phyloP scores from a whole-genome alignment of 2,113 vertebrate genomes.

The Nerophis ophidion region DNA sequence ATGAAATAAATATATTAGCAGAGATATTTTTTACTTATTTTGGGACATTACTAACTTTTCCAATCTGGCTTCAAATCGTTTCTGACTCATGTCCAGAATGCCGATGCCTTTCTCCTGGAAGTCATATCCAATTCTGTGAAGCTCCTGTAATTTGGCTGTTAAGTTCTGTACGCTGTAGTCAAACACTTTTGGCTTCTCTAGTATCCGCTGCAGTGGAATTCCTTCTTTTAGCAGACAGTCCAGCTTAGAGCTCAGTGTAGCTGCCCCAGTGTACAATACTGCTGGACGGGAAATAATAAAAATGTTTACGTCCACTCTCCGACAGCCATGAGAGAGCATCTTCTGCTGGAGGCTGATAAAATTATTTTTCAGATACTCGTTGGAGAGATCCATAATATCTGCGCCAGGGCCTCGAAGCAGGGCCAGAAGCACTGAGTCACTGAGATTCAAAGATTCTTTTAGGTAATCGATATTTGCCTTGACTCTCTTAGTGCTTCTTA shows the following conservation, averaged over 20 bases:
- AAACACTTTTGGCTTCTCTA: constrained; percentile 66
- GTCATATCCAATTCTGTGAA: constrained; percentile 65
- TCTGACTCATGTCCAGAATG: constrained; percentile 66
- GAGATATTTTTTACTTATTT: constrained; percentile 12
- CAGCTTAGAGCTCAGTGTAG: constrained; percentile 70
- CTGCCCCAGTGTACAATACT: constrained; percentile 61
- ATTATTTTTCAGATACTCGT: constrained; percentile 65
- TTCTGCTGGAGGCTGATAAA: constrained; percentile 60
- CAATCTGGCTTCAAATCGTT: constrained; percentile 70
- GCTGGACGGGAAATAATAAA: constrained; percentile 58
- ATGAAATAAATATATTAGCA: background rate
- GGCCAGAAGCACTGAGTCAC: constrained; percentile 57
- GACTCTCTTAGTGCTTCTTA: constrained; percentile 74
- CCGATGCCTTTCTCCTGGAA: constrained; percentile 68
- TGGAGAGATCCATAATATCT: constrained; percentile 72
- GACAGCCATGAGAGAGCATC: constrained; percentile 56
- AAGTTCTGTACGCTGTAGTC: constrained; percentile 68
- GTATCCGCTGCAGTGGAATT: constrained; percentile 62
- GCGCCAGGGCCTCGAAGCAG: constrained; percentile 64
- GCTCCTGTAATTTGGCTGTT: constrained; percentile 56
- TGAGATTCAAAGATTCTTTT: constrained; percentile 57
- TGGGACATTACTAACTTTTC: constrained; percentile 40
- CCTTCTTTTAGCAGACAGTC: constrained; percentile 68
- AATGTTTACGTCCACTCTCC: constrained; percentile 49
- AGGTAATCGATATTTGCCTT: constrained; percentile 67